phyloP scores from a whole-genome alignment of 2,888 invertebrate species.

The Diaphora mendica region DNA sequence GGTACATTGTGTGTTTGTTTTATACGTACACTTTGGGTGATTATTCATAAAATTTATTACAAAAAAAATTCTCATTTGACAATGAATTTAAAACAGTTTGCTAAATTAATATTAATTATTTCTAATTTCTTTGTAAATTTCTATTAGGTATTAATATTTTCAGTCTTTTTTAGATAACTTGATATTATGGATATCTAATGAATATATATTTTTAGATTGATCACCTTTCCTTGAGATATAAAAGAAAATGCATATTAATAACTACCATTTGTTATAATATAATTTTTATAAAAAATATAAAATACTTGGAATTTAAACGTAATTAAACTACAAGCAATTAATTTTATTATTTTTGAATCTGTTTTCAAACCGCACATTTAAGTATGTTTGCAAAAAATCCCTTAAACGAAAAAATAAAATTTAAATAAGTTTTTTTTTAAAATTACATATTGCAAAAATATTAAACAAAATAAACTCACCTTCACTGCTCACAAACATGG shows the following conservation, averaged over 20 bases:
- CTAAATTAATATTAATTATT: background rate
- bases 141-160: too few species aligned
- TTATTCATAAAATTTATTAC: background rate
- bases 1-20: background rate
- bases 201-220: background rate
- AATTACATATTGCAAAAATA: background rate
- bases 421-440: background rate
- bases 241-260: background rate
- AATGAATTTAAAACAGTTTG: background rate
- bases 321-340: background rate
- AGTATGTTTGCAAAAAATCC: background rate
- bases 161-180: background rate
- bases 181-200: background rate
- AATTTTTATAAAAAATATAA: too few species aligned
- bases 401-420: background rate
- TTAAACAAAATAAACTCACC: conserved; percentile 55
- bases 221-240: too few species aligned
- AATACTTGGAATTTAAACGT: background rate
- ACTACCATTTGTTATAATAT: background rate
- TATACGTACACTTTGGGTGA: background rate
- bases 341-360: too few species aligned
- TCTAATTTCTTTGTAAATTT: too few species aligned
- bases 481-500: conserved; percentile 57
- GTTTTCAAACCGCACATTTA: background rate
- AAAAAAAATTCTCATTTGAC: background rate